Conservation (phyloP, 1,140 invertebrate genomes). For the Drosophila baimaii region DNA sequence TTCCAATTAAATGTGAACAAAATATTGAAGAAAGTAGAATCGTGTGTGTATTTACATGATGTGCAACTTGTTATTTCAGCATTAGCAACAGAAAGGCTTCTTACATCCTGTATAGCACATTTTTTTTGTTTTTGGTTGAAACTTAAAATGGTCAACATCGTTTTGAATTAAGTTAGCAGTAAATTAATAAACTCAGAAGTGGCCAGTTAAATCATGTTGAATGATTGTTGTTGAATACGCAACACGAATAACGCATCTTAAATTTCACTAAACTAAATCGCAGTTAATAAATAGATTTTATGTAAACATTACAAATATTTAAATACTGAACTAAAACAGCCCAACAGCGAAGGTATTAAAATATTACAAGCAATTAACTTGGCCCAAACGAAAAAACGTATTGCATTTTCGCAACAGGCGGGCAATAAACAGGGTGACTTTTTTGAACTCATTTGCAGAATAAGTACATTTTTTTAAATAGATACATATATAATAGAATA, state of each 20-base stretch:
- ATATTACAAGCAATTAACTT: not conserved
- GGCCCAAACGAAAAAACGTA: not conserved
- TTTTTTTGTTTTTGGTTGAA: no score
- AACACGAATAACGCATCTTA: not conserved
- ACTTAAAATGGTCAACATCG: no score
- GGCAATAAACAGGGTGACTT: not conserved
- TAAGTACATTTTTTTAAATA: no score
- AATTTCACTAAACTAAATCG: not conserved
- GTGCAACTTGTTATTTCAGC: no score
- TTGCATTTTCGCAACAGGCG: not conserved
- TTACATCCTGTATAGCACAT: no score
- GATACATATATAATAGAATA: no score
- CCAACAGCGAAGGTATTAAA: not conserved
- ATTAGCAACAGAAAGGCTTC: no score
- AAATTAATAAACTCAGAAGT: no score
- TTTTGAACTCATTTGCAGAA: no score
- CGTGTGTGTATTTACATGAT: not conserved
- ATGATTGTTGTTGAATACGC: no score
- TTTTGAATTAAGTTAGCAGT: no score
- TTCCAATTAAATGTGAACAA: not conserved
- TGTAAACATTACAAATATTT: not conserved
- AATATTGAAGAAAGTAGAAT: not conserved
- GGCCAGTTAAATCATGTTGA: no score
- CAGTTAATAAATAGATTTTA: not conserved
- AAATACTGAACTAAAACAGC: not conserved